These are phyloP conservation scores for Myotis findleyi DNA, from an alignment of 2,797 vertebrate genomes.

Conservation along the genomic window DNA sequence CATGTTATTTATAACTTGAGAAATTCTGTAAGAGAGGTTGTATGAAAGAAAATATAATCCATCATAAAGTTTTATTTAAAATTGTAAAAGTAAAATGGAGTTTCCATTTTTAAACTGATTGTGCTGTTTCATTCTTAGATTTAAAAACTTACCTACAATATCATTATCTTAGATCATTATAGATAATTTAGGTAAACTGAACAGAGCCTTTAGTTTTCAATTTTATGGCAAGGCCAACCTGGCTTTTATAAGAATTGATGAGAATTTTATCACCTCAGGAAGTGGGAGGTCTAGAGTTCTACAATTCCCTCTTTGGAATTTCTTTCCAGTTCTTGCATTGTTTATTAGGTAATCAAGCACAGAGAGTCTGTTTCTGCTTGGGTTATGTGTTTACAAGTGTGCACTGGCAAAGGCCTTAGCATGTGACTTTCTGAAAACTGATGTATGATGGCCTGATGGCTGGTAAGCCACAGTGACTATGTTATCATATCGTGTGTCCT, in stretches of 20 bases:
- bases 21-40: slow-evolving; percentile 6
- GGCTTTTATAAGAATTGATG: not conserved
- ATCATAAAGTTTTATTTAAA: slow-evolving; percentile 22
- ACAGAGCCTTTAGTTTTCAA: not conserved
- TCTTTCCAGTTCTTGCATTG: not conserved
- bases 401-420: not conserved
- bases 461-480: not conserved
- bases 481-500: not conserved
- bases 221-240: not conserved
- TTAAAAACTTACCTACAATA: not conserved
- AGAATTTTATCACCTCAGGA: not conserved
- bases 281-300: not conserved
- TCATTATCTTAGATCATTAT: not conserved
- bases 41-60: not conserved
- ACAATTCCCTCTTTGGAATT: not conserved
- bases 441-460: not conserved
- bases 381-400: not conserved
- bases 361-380: not conserved
- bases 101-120: slow-evolving; percentile 42
- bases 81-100: not conserved
- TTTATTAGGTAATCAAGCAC: slow-evolving; percentile 6
- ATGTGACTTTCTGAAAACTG: not conserved
- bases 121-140: not conserved
- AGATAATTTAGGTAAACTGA: not conserved
- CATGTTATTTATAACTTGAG: not conserved